A percentile compares a stretch with the other conserved stretches of the same genome.
Conservation (phyloP, 2,113 vertebrate genomes). For the Caretta caretta region DNA sequence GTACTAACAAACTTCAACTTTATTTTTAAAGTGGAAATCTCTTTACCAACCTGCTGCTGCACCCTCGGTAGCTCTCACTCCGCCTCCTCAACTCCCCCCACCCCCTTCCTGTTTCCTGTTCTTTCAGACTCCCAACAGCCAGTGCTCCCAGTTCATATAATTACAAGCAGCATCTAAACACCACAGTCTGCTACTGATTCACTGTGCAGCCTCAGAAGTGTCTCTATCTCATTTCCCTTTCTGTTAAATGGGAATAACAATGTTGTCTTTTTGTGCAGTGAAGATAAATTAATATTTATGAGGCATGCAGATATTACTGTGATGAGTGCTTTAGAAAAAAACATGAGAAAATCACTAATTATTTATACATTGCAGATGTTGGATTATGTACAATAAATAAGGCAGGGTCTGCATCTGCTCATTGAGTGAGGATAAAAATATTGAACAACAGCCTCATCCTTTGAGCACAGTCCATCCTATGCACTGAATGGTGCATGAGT, state of each 20-base stretch:
- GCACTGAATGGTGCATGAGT: background rate
- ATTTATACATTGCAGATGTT: background rate
- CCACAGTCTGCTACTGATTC: background rate
- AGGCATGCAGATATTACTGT: background rate
- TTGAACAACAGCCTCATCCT: background rate
- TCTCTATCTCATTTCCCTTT: background rate
- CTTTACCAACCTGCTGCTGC: no score
- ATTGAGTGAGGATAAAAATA: background rate
- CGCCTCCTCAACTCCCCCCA: no score
- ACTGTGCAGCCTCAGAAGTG: background rate
- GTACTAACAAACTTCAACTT: no score
- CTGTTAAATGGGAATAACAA: background rate
- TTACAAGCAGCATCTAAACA: no score
- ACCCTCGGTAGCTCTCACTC: no score
- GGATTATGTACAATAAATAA: background rate
- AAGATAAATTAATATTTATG: background rate
- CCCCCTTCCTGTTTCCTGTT: no score
- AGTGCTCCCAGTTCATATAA: no score
- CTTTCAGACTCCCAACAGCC: no score
- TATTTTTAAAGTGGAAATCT: no score
- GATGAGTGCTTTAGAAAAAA: background rate
- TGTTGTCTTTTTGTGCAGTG: background rate
- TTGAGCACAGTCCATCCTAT: background rate
- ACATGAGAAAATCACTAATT: background rate
- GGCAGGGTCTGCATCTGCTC: background rate